Base-by-base conservation (phyloP, 2,113 vertebrate genomes). In the Lichenostomus cassidix region DNA sequence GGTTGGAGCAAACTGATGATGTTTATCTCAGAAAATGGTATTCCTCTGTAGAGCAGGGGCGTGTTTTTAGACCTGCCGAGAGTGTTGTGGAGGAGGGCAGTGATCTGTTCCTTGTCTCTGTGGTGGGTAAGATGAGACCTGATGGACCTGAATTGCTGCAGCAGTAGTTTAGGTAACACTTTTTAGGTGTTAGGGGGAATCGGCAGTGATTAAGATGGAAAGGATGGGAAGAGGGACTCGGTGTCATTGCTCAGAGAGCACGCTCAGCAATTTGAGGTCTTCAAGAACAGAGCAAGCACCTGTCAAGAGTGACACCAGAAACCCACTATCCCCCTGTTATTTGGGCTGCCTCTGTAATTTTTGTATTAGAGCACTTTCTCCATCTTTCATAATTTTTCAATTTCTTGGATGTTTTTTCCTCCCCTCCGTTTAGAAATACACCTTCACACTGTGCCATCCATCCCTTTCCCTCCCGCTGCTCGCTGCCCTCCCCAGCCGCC, bases 371-470 rank as follows among this genome's bases (percentile, higher is more conserved):
- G 29, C 0, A 0, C 25, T 29, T 9, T 49, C 33, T 91, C 33
- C 25, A 53, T 20, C 14, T n/a, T 39, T 63, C 27, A 60, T 41
- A 1, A 7, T 35, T 84, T 80, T 47, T 2, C 50, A 59, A 19
- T 11, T 12, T 28, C 11, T 47, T 49, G 5, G 42, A 44, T 44
- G 8, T 44, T 11, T 15, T 7, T 3, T 4, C 6, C 5, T 5
- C 9, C 4, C 3, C 6, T 12, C 18, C 4, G 0, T n/a, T 46
- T 46, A 11, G 29, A 75, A 52, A 35, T 1, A 23, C 46, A 37
- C 37, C 28, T 60, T 31, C 0, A 1, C 53, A 9, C 23, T 1
- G 5, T 1, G 31, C 47, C 24, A 47, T 20, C 33, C 35, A 23
- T 42, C 19, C 46, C 12, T 6, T 56, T 41, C 15, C 31, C 31